phyloP scores from a whole-genome alignment of 2,113 vertebrate genomes.

The Solea solea region DNA sequence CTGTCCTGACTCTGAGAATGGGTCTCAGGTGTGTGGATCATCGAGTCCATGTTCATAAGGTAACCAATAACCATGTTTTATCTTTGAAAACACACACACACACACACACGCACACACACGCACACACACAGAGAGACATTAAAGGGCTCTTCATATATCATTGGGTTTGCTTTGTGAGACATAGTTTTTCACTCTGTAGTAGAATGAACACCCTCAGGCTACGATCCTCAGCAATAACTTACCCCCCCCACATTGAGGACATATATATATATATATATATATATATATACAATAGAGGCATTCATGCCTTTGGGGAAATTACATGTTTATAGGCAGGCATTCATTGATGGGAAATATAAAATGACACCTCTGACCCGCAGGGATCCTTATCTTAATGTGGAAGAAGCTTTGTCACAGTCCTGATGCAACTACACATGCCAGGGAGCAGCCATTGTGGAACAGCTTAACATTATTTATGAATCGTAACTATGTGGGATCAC shows the following conservation, averaged over 20 bases:
- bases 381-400: constrained; percentile 20
- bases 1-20: too few relatives aligned
- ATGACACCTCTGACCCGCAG: constrained; percentile 8
- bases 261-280: neutral
- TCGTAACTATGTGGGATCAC: constrained; percentile 22
- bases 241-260: neutral
- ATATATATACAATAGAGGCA: neutral
- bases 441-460: neutral
- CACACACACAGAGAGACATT: too few relatives aligned
- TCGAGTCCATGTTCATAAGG: too few relatives aligned
- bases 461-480: neutral
- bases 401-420: neutral
- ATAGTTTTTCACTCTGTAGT: neutral
- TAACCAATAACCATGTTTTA: too few relatives aligned
- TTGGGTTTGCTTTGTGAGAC: neutral
- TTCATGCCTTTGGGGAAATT: constrained; percentile 2
- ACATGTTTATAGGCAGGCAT: constrained; percentile 13
- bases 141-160: too few relatives aligned
- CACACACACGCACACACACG: too few relatives aligned
- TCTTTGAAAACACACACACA: too few relatives aligned
- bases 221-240: neutral
- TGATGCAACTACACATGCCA: neutral
- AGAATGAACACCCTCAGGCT: constrained; percentile 10
- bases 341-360: constrained; percentile 12
- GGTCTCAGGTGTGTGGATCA: too few relatives aligned